Evolutionary conservation across 2,888 invertebrate genomes (phyloP).

Genomic region (Polydrusus pterygomalis): DNA sequence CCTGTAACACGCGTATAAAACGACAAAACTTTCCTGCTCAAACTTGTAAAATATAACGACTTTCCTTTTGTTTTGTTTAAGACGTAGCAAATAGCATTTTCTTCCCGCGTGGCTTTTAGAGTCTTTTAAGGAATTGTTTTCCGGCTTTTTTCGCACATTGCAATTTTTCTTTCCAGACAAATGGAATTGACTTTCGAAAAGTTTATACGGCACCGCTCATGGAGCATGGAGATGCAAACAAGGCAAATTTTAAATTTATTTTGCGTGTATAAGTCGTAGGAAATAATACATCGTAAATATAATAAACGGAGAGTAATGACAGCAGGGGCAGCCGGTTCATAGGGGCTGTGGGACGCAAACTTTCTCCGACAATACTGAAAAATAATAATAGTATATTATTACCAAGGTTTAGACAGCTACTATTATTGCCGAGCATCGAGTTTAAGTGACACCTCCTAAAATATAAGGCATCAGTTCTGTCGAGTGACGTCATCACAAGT

Average conservation of each 20-base stretch:
- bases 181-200: constrained; percentile 42
- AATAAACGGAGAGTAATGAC: too few relatives aligned
- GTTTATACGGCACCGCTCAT: constrained; percentile 15
- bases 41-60: constrained; percentile 26
- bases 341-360: too few relatives aligned
- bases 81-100: constrained; percentile 36
- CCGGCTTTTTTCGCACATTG: constrained; percentile 30
- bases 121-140: constrained; percentile 38
- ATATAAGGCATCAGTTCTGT: too few relatives aligned
- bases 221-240: constrained; percentile 17
- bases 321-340: too few relatives aligned
- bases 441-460: too few relatives aligned
- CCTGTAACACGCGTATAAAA: background rate
- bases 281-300: too few relatives aligned
- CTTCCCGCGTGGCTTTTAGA: constrained; percentile 24
- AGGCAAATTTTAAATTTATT: constrained; percentile 25
- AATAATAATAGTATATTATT: too few relatives aligned
- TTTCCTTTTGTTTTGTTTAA: constrained; percentile 13
- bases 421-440: too few relatives aligned
- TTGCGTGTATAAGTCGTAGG: constrained; percentile 4
- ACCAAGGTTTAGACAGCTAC: too few relatives aligned
- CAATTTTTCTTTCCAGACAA: constrained; percentile 39
- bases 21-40: background rate
- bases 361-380: too few relatives aligned
- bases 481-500: too few relatives aligned